Conservation (phyloP, 2,113 vertebrate genomes). For the Synodontis membranacea region DNA sequence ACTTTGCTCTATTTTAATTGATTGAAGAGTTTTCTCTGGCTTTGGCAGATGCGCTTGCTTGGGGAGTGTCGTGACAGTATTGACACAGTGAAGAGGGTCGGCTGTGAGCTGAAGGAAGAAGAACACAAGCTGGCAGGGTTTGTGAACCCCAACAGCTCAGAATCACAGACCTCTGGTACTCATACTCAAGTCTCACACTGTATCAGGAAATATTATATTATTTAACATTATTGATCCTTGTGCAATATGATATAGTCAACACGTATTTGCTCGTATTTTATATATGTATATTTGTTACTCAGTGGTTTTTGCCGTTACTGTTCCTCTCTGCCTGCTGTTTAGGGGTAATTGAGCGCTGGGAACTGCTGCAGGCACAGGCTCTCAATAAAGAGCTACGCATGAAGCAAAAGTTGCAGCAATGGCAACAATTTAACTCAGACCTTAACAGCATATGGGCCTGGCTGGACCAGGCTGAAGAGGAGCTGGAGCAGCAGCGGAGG, state of each 20-base stretch:
- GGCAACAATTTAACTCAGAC: constrained; percentile 93
- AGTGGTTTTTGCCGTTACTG: background rate
- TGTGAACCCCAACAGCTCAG: constrained; percentile 85
- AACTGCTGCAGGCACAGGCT: constrained; percentile 93
- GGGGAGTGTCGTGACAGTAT: constrained; percentile 92
- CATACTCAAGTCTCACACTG: background rate
- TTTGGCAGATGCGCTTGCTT: constrained; percentile 86
- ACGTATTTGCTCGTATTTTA: background rate
- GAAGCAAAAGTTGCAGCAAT: constrained; percentile 92
- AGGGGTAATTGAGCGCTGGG: constrained; percentile 98
- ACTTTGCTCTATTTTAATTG: background rate
- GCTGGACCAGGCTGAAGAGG: constrained; percentile 83
- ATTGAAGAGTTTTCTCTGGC: background rate
- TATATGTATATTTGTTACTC: background rate
- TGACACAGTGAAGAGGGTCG: constrained; percentile 86
- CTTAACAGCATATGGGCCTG: constrained; percentile 82
- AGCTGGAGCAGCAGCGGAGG: constrained; percentile 78
- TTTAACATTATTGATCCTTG: background rate
- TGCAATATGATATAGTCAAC: background rate
- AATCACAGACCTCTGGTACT: constrained; percentile 90
- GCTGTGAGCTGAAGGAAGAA: constrained; percentile 86
- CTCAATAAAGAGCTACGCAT: constrained; percentile 89
- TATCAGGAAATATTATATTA: background rate
- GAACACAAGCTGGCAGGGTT: constrained; percentile 87
- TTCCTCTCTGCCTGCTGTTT: constrained; percentile 12